Evolutionary conservation across 2,888 invertebrate genomes (phyloP).

Genomic region (Pasiphila rectangulata): DNA sequence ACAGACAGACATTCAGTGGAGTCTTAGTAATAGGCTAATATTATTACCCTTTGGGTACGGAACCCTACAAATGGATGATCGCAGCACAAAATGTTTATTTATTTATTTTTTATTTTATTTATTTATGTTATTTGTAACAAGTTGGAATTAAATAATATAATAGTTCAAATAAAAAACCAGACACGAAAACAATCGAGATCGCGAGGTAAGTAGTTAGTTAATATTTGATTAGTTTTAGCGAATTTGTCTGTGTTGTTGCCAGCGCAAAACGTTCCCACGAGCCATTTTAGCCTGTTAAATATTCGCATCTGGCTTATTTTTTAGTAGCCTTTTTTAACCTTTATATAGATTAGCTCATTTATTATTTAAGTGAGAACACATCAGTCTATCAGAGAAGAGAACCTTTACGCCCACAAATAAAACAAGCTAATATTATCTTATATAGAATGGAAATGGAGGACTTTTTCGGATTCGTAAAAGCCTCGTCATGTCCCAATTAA

Average conservation of each 20-base stretch:
- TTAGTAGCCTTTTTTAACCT: slow-evolving; percentile 41
- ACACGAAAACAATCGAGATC: neutral
- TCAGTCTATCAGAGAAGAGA: slow-evolving; percentile 34
- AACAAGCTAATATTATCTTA: slow-evolving; percentile 33
- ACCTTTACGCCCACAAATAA: slow-evolving; percentile 32
- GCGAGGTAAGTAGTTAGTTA: neutral
- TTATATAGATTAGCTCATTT: slow-evolving; percentile 47
- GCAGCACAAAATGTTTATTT: too few relatives aligned
- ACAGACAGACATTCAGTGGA: too few relatives aligned
- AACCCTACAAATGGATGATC: too few relatives aligned
- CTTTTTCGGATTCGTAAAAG: slow-evolving; percentile 27
- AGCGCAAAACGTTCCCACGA: slow-evolving; percentile 43
- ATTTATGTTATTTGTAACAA: neutral
- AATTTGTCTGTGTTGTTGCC: slow-evolving; percentile 54
- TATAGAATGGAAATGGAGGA: slow-evolving; percentile 24
- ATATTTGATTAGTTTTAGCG: slow-evolving; percentile 38
- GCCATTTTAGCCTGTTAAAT: slow-evolving; percentile 54
- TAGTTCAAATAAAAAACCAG: neutral
- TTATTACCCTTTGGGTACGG: too few relatives aligned
- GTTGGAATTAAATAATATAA: too few relatives aligned
- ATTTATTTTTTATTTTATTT: neutral
- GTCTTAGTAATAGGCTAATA: too few relatives aligned
- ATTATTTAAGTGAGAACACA: slow-evolving; percentile 41
- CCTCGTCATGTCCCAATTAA: slow-evolving; percentile 17
- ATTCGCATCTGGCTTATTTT: slow-evolving; percentile 55